Conservation (phyloP, 2,113 vertebrate genomes). For the Vireo altiloquus region DNA sequence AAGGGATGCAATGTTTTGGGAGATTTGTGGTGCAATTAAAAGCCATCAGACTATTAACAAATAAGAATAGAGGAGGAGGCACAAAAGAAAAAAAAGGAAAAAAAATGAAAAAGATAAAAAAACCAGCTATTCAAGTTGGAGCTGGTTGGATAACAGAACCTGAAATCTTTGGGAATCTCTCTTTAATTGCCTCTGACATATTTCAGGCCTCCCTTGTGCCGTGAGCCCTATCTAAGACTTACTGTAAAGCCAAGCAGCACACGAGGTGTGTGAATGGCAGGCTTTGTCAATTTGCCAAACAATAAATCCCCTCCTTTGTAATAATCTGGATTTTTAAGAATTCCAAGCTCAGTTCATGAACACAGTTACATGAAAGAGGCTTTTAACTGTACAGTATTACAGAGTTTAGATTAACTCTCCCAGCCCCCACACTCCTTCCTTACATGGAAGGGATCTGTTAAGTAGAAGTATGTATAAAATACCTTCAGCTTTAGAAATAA, state of each 20-base stretch:
- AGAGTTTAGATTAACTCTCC: not conserved
- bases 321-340: constrained; percentile 20
- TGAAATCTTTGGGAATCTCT: not conserved
- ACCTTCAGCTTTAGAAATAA: constrained; percentile 6
- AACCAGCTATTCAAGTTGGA: not conserved
- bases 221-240: not conserved
- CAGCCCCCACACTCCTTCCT: not conserved
- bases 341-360: not conserved
- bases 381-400: not conserved
- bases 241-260: not conserved
- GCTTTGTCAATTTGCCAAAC: constrained; percentile 12
- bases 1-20: not conserved
- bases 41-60: not conserved
- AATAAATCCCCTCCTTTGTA: not conserved
- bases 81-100: not conserved
- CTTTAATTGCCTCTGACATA: not conserved
- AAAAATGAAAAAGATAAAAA: not conserved
- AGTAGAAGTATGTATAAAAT: not conserved
- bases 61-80: not conserved
- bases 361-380: not conserved
- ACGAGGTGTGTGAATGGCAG: not conserved
- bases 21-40: not conserved
- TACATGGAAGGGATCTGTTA: not conserved
- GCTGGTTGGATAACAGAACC: rapidly evolving
- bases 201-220: not conserved